Conservation (phyloP, 2,113 vertebrate genomes). For the Odobenus rosmarus region DNA sequence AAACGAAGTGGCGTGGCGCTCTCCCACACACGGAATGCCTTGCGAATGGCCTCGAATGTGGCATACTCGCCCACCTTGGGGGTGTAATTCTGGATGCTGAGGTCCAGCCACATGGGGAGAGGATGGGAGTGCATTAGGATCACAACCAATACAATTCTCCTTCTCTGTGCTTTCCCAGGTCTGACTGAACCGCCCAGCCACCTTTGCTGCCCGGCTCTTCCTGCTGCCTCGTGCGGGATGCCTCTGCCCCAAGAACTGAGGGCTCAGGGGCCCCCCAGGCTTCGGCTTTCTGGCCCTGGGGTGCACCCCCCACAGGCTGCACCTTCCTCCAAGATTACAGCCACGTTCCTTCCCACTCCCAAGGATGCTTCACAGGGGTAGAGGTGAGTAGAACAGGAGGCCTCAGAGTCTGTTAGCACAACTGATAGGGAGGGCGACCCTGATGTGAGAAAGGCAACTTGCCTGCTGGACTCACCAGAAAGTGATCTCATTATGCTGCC, state of each 20-base stretch:
- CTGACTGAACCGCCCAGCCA: neutral
- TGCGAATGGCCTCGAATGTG: constrained; percentile 91
- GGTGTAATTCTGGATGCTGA: constrained; percentile 86
- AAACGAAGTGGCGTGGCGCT: constrained; percentile 90
- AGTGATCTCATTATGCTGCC: constrained; percentile 92
- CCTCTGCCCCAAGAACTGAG: neutral
- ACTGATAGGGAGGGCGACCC: neutral
- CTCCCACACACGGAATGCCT: constrained; percentile 93
- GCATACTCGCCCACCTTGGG: constrained; percentile 89
- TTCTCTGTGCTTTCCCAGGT: neutral
- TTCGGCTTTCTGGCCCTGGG: neutral
- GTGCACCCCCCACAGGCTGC: neutral
- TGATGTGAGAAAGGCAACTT: neutral
- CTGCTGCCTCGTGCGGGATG: neutral
- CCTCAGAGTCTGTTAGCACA: neutral
- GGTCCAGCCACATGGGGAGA: constrained; percentile 44
- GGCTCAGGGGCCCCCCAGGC: neutral
- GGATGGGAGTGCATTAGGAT: constrained; percentile 25
- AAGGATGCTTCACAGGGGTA: neutral
- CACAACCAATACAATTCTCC: neutral
- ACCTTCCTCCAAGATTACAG: neutral
- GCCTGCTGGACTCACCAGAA: constrained; percentile 89
- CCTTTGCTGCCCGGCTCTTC: neutral
- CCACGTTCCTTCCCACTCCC: constrained; percentile 17
- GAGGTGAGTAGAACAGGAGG: neutral